Conservation (phyloP, 2,888 invertebrate genomes). For the Troides oblongomaculatus region DNA sequence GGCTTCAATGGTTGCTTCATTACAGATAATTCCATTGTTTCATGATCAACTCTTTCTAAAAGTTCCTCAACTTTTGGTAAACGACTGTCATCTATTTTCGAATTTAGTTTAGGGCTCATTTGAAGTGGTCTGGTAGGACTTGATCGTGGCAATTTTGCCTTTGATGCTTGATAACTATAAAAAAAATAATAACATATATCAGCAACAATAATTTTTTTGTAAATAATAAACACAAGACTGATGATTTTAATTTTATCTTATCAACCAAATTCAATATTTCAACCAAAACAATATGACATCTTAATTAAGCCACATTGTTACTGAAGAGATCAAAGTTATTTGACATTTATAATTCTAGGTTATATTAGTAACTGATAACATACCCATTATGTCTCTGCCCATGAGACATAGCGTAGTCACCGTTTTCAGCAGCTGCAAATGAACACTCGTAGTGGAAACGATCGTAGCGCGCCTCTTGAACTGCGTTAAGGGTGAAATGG, state of each 20-base stretch:
- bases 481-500: conserved; percentile 63
- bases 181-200: conserved; percentile 28
- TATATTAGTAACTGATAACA: conserved; percentile 40
- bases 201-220: neutral
- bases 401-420: conserved; percentile 70
- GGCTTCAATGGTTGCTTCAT: conserved; percentile 70
- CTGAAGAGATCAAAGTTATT: conserved; percentile 9
- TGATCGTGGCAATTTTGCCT: conserved; percentile 60
- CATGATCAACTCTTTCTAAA: conserved; percentile 68
- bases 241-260: neutral
- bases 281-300: conserved; percentile 15
- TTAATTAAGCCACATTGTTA: conserved; percentile 16
- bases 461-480: conserved; percentile 47
- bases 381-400: conserved; percentile 59
- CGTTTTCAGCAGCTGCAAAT: conserved; percentile 66
- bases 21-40: conserved; percentile 63
- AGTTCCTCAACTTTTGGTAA: conserved; percentile 74
- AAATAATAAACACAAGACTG: neutral
- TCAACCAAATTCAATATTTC: conserved; percentile 1
- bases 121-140: conserved; percentile 64
- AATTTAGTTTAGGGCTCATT: conserved; percentile 65
- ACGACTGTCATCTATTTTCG: conserved; percentile 62
- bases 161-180: conserved; percentile 59
- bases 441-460: conserved; percentile 65
- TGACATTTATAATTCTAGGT: conserved; percentile 30